Evolutionary conservation across 2,888 invertebrate species (phyloP).

Genomic region (Pogonocherus hispidulus): DNA sequence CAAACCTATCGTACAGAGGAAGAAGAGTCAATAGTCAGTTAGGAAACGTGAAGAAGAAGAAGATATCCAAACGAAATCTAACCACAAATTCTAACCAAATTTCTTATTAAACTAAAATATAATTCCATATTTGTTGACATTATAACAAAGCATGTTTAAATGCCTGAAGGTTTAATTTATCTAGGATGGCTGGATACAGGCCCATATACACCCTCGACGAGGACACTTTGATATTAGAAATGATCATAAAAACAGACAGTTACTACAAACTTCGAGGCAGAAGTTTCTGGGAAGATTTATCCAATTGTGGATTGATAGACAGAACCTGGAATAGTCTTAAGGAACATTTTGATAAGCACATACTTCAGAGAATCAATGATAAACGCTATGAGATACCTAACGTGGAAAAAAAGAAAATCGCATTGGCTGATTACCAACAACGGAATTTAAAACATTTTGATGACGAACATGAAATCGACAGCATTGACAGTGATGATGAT

Average conservation of each 20-base stretch:
- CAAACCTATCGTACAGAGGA: no score
- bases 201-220: conserved; percentile 28
- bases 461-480: neutral
- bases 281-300: conserved; percentile 26
- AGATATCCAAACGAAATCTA: no score
- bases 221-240: conserved; percentile 24
- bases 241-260: conserved; percentile 1
- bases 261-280: conserved; percentile 22
- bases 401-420: conserved; percentile 17
- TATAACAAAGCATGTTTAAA: no score
- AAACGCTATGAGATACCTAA: neutral
- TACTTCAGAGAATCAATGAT: neutral
- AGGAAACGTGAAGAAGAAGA: no score
- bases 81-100: no score
- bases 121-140: no score
- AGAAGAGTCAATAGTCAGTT: no score
- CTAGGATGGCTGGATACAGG: conserved; percentile 5
- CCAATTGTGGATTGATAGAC: neutral
- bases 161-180: neutral
- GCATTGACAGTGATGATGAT: neutral
- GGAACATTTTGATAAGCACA: conserved; percentile 25
- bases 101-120: no score
- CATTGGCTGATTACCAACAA: conserved; percentile 13
- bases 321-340: conserved; percentile 36
- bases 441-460: neutral